Conservation (phyloP, 2,797 vertebrate genomes). For the Miichthys miiuy region DNA sequence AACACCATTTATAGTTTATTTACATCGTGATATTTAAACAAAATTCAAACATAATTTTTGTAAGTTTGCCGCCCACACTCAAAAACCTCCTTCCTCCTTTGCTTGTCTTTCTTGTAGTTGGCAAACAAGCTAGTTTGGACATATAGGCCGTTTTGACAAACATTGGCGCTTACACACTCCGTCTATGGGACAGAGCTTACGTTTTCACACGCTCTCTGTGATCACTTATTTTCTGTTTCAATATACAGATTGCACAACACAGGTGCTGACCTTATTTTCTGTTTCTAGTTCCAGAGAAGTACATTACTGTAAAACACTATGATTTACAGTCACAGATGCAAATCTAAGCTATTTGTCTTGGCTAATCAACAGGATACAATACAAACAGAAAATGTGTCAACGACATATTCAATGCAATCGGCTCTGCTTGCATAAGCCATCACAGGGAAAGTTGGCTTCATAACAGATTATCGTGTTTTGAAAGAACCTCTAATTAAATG, state of each 20-base stretch:
- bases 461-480: conserved; percentile 25
- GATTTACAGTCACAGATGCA: neutral
- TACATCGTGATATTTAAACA: neutral
- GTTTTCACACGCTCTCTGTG: neutral
- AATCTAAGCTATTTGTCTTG: neutral
- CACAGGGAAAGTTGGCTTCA: neutral
- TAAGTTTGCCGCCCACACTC: neutral
- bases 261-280: conserved; percentile 6
- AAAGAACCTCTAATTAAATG: conserved; percentile 39
- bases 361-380: neutral
- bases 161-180: neutral
- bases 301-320: neutral
- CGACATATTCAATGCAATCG: neutral
- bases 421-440: neutral
- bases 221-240: neutral
- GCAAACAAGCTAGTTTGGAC: conserved; percentile 4
- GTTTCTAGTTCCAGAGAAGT: neutral
- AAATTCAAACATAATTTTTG: neutral
- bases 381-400: conserved; percentile 5
- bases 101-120: neutral
- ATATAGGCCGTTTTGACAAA: neutral
- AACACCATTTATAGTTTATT: neutral
- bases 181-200: neutral
- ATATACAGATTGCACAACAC: neutral
- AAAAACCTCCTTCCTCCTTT: neutral